These are phyloP conservation scores for Aphyosemion australe DNA, from an alignment of 2,113 vertebrate genomes.

Conservation along the genomic window DNA sequence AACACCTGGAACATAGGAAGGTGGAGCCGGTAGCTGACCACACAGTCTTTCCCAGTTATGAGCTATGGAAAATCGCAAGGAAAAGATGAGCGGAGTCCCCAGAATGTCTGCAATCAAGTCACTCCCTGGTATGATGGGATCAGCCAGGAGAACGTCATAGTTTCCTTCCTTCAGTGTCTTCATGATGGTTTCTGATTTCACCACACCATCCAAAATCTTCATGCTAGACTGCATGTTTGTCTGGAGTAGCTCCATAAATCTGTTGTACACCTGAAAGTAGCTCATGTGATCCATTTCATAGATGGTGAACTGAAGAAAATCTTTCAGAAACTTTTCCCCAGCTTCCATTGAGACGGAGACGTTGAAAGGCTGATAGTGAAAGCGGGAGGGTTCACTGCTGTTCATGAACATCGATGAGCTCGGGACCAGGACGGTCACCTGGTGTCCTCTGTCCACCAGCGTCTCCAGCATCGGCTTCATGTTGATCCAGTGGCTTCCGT, in stretches of 20 bases:
- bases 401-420: slow-evolving; percentile 44
- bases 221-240: background rate
- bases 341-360: slow-evolving; percentile 32
- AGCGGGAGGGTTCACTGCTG: slow-evolving; percentile 30
- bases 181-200: slow-evolving; percentile 67
- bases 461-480: slow-evolving; percentile 73
- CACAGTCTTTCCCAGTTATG: slow-evolving; percentile 66
- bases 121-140: slow-evolving; percentile 61
- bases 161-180: slow-evolving; percentile 61
- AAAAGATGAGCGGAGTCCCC: slow-evolving; percentile 67
- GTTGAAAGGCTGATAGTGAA: slow-evolving; percentile 55
- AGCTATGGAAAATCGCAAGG: slow-evolving; percentile 63
- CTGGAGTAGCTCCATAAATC: slow-evolving; percentile 9
- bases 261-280: slow-evolving; percentile 48
- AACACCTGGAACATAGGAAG: slow-evolving; percentile 73
- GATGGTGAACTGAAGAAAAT: slow-evolving; percentile 53
- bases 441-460: slow-evolving; percentile 69
- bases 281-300: slow-evolving; percentile 65
- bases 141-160: slow-evolving; percentile 74
- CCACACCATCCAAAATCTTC: slow-evolving; percentile 57
- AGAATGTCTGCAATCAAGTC: slow-evolving; percentile 75
- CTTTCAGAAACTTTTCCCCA: slow-evolving; percentile 32
- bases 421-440: slow-evolving; percentile 72
- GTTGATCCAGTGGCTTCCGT: slow-evolving; percentile 85
- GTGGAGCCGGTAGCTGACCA: slow-evolving; percentile 71